Evolutionary conservation across 2,113 vertebrate genomes (phyloP).

Genomic region (Alethe castanea): DNA sequence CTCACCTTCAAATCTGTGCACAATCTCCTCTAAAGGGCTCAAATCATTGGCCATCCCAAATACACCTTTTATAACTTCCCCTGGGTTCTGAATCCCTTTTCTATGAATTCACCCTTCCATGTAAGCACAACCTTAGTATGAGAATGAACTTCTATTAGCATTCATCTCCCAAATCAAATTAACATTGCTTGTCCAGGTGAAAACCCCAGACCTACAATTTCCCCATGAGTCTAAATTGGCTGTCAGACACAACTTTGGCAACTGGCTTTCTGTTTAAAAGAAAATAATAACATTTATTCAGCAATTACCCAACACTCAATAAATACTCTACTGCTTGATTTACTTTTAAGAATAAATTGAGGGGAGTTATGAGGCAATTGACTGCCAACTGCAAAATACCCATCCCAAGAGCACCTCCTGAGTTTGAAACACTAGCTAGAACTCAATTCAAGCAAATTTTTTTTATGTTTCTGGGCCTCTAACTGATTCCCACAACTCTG

Average conservation of each 20-base stretch:
- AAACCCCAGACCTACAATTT: not conserved
- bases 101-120: not conserved
- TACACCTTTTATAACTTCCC: not conserved
- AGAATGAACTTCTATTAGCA: not conserved
- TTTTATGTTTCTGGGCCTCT: not conserved
- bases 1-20: not conserved
- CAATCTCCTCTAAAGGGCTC: not conserved
- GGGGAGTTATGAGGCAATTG: not conserved
- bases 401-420: not conserved
- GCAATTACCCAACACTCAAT: not conserved
- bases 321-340: not conserved
- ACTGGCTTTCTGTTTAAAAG: not conserved
- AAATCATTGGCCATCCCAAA: not conserved
- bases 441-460: not conserved
- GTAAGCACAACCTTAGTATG: not conserved
- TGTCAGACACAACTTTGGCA: not conserved
- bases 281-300: not conserved
- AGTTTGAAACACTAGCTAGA: not conserved
- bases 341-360: not conserved
- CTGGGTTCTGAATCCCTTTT: not conserved
- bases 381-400: not conserved
- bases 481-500: not conserved
- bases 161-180: not conserved
- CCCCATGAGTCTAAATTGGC: not conserved
- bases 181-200: not conserved